These are phyloP conservation scores for Blastobasis lacticolella DNA, from an alignment of 2,888 invertebrate species.

Conservation along the genomic window DNA sequence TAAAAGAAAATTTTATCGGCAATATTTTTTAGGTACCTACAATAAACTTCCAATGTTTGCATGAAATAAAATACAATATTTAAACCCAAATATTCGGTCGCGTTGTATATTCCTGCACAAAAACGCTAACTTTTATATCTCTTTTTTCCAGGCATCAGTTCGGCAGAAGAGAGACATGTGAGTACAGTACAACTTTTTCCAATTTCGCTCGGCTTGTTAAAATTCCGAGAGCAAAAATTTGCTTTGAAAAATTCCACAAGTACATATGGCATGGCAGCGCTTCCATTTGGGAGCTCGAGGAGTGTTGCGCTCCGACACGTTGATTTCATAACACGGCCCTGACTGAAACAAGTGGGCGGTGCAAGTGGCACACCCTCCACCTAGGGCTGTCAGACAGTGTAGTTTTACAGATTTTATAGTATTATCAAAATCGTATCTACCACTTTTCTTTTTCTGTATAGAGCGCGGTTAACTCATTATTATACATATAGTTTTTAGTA, in stretches of 20 bases:
- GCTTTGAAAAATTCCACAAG: constrained; percentile 59
- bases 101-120: too few relatives aligned
- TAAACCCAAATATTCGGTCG: too few relatives aligned
- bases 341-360: constrained; percentile 69
- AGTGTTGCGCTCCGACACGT: constrained; percentile 71
- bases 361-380: constrained; percentile 52
- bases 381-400: constrained; percentile 10
- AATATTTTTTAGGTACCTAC: too few relatives aligned
- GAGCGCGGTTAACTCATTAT: too few relatives aligned
- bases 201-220: constrained; percentile 48
- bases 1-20: too few relatives aligned
- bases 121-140: not conserved
- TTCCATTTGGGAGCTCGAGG: constrained; percentile 65
- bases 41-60: too few relatives aligned
- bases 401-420: too few relatives aligned
- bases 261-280: constrained; percentile 42
- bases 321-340: constrained; percentile 71
- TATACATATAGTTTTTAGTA: too few relatives aligned
- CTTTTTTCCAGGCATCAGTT: constrained; percentile 62
- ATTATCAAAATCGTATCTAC: too few relatives aligned
- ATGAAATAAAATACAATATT: too few relatives aligned
- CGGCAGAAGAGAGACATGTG: constrained; percentile 71
- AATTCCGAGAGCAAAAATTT: constrained; percentile 48
- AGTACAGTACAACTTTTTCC: constrained; percentile 58
- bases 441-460: too few relatives aligned